Percentiles rank a stretch among this genome's conserved stretches.
Evolutionary conservation across 2,797 vertebrate species (phyloP).

Genomic region (Nyctalus aviator): DNA sequence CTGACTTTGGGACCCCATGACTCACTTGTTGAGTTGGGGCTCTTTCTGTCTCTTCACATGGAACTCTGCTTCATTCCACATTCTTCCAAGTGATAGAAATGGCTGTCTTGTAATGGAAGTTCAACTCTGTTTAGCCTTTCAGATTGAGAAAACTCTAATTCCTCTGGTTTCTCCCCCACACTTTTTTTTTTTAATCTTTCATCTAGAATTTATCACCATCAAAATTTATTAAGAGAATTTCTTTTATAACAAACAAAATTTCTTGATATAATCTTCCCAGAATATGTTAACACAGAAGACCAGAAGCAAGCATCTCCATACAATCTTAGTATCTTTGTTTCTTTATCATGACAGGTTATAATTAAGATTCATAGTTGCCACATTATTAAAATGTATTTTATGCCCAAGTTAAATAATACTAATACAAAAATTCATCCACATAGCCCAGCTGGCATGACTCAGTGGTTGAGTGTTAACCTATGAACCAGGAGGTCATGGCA

Average conservation of each 20-base stretch:
- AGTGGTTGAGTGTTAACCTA: no score
- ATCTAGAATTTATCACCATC: conserved; percentile 25
- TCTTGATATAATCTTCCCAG: conserved; percentile 11
- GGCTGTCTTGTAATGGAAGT: background rate
- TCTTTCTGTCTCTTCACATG: background rate
- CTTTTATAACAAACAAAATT: background rate
- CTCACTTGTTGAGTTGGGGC: background rate
- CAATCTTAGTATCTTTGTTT: background rate
- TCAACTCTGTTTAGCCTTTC: background rate
- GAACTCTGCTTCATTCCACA: background rate
- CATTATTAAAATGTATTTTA: background rate
- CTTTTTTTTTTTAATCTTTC: background rate
- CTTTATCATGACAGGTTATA: background rate
- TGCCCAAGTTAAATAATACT: background rate
- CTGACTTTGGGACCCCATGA: background rate
- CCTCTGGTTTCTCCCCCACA: background rate
- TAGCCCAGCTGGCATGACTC: background rate
- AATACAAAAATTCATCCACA: background rate
- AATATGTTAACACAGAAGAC: background rate
- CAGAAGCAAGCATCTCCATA: background rate
- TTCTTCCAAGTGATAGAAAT: background rate
- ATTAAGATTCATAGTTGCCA: background rate
- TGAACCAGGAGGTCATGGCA: no score
- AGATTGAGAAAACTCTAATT: background rate
- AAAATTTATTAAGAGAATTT: conserved; percentile 11